Conservation (phyloP, 2,888 invertebrate species). For the Temnothorax unifasciatus region DNA sequence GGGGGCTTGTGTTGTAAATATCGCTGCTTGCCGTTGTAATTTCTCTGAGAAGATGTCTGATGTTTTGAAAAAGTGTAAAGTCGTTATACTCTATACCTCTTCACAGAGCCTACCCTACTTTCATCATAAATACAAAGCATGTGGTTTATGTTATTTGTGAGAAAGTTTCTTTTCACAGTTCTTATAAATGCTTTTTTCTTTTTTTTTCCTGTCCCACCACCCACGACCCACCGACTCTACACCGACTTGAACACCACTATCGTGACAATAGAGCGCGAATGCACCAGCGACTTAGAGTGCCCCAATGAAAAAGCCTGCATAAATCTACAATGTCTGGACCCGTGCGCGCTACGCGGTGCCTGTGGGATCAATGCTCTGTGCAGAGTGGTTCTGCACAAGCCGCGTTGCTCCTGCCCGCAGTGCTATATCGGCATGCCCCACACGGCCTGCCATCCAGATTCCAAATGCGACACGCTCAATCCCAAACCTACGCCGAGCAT, state of each 20-base stretch:
- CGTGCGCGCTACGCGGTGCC: constrained; percentile 94
- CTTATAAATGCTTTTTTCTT: constrained; percentile 92
- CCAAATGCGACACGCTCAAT: constrained; percentile 91
- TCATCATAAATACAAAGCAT: constrained; percentile 87
- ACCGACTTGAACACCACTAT: constrained; percentile 64
- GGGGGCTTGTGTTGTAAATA: constrained; percentile 88
- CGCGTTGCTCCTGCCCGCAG: constrained; percentile 95
- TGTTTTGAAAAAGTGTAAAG: constrained; percentile 68
- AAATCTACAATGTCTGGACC: constrained; percentile 96
- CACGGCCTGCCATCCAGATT: constrained; percentile 92
- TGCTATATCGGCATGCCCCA: constrained; percentile 95
- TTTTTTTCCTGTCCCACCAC: constrained; percentile 86
- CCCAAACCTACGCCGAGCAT: constrained; percentile 88
- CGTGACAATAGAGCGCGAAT: constrained; percentile 90
- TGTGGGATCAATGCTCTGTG: constrained; percentile 97
- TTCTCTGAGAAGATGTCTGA: constrained; percentile 67
- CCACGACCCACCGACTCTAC: constrained; percentile 81
- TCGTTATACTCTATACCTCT: constrained; percentile 74
- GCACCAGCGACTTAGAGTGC: constrained; percentile 96
- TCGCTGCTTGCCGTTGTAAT: constrained; percentile 87
- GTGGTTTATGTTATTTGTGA: constrained; percentile 89
- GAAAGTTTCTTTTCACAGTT: constrained; percentile 95
- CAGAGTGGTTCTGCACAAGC: constrained; percentile 93
- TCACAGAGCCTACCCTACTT: constrained; percentile 76
- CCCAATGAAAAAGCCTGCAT: constrained; percentile 96